Evolutionary conservation across 2,888 invertebrate genomes (phyloP), one percentile per base, ranked within the genome.

Genomic region (Cosmia pyralina): DNA sequence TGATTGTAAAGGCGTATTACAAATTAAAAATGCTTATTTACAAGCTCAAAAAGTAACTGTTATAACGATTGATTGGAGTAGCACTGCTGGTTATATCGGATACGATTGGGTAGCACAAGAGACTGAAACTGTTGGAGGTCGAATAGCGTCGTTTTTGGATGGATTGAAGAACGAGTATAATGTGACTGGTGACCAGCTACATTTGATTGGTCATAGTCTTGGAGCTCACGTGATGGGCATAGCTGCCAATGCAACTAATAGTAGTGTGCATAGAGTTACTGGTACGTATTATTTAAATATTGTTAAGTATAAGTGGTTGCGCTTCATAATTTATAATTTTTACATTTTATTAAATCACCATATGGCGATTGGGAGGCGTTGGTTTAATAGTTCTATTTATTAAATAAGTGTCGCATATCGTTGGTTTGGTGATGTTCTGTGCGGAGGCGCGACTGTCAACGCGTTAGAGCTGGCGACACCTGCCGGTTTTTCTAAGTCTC

Each of bases 121-220:
- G 0, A 71, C 71, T 17, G 3, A 11, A 28, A 0, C 0, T 6
- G 2, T 48, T 13, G 72, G 71, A 13, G 1, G 0, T 4, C 2
- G 0, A 1, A 4, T 72, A 38, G 71, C 55, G 8, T 0, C 8
- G 8, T 71, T 71, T 28, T 28, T 71, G 17, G 48, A 72, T 28
- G 15, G 1, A 8, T 28, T 71, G n/a, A 48, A 57, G 0, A 1
- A 17, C 1, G 4, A 41, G 28, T 72, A 71, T 13, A 0, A 8
- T 8, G 55, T 71, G 8, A 57, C 15, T n/a, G 71, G 72, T 11
- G 72, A 72, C 1, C 57, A 15, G 13, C 13, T 71, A 13, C 71
- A 72, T 41, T 13, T 72, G 13, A 72, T 71, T 15, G 72, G 71
- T 41, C 71, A 71, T 28, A 72, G 71, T 57, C 57, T 71, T 15